Evolutionary conservation across 2,888 invertebrate species (phyloP), one percentile per base, ranked within the genome.

Genomic region (Ormyrus labotus): DNA sequence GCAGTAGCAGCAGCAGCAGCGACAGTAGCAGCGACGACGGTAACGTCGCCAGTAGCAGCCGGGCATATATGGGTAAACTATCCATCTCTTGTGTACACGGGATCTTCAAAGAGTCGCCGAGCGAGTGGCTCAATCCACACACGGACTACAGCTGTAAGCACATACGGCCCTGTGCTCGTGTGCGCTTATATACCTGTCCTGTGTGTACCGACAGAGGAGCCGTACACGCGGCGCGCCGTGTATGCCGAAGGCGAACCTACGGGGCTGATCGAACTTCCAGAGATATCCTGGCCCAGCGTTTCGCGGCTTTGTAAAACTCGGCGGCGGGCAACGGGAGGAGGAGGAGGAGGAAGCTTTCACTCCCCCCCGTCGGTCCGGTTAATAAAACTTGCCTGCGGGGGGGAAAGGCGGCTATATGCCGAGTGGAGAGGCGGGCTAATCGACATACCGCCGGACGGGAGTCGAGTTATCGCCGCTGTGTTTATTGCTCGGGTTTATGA

Each of bases 31-130:
- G 63, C 55, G 53, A 34, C 34, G 34, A 34, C 34, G 34, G 34
- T 4, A 34, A 34, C 53, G 5, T 34, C 34, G 34, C 34, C 34
- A 34, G 34, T 34, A 4, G 34, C 34, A 34, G 34, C 34, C 34
- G 34, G 34, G 63, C 47, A 53, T 45, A 53, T 45, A 53, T 13
- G 19, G 6, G 10, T 63, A 78, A 63, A 68, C 73, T 57, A 72
- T 63, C 63, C 50, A 61, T 67, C 58, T 72, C 51, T 3, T 1
- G 53, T 55, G 53, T 50, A 53, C 19, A 57, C 10, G 47, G 47
- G 47, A 70, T 72, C 78, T 72, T 78, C 78, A 78, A 78, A 78
- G 73, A 78, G 73, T 73, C 57, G 50, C 68, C 50, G 10, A 51
- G 34, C 47, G 55, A 34, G 53, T 51, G 9, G 13, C 47, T 34